Evolutionary conservation across 1,140 invertebrate species (phyloP).

Genomic region (Drosophila bipectinata): DNA sequence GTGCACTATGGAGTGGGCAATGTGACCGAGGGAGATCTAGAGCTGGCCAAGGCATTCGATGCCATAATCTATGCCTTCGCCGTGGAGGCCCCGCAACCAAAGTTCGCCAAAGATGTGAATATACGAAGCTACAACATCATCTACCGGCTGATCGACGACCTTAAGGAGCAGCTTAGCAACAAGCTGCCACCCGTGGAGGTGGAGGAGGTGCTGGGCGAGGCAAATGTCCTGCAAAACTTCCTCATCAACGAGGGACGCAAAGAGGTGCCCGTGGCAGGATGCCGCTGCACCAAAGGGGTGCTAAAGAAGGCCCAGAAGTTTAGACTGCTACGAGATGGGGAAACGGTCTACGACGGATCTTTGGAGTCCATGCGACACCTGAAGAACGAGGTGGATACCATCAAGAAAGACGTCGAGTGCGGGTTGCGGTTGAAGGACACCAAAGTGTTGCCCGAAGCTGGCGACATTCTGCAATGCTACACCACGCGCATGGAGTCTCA

Average conservation of each 20-base stretch:
- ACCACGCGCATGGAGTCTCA: constrained; percentile 87
- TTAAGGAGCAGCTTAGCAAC: constrained; percentile 92
- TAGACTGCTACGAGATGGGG: constrained; percentile 88
- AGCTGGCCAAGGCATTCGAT: constrained; percentile 93
- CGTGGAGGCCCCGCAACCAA: constrained; percentile 85
- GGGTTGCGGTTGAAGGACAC: constrained; percentile 91
- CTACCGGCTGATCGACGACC: constrained; percentile 95
- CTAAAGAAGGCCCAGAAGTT: constrained; percentile 89
- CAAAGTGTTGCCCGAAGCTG: constrained; percentile 87
- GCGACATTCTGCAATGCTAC: constrained; percentile 93
- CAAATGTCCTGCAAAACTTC: constrained; percentile 93
- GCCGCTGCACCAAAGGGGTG: constrained; percentile 91
- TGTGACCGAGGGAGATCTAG: constrained; percentile 92
- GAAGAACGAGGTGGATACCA: constrained; percentile 93
- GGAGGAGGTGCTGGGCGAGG: constrained; percentile 93
- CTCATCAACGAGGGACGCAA: constrained; percentile 92
- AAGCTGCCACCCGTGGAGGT: constrained; percentile 88
- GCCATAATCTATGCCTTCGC: constrained; percentile 96
- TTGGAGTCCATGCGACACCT: constrained; percentile 93
- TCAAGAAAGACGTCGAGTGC: constrained; percentile 94
- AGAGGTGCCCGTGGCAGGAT: constrained; percentile 94
- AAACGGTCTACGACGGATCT: constrained; percentile 90
- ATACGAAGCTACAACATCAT: constrained; percentile 93
- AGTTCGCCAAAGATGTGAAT: constrained; percentile 84
- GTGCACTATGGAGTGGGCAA: constrained; percentile 96